These are phyloP conservation scores for Salpingus planirostris DNA, from an alignment of 2,888 invertebrate genomes.

Conservation along the genomic window DNA sequence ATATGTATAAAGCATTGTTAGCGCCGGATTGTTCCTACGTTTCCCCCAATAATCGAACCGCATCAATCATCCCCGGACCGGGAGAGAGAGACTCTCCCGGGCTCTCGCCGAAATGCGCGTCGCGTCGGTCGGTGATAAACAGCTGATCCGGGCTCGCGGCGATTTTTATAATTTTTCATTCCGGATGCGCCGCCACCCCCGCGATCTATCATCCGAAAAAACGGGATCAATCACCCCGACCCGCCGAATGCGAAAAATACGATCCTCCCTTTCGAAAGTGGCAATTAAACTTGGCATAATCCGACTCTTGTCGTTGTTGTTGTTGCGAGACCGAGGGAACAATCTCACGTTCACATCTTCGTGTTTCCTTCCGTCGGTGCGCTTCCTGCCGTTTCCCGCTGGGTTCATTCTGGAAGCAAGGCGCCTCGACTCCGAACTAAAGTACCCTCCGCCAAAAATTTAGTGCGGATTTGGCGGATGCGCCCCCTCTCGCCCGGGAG, in stretches of 20 bases:
- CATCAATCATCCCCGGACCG: conserved; percentile 33
- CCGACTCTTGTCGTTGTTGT: too few species aligned
- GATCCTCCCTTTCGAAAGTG: too few species aligned
- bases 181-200: conserved; percentile 2
- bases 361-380: conserved; percentile 28
- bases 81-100: not conserved
- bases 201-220: not conserved
- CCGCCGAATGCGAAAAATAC: too few species aligned
- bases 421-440: too few species aligned
- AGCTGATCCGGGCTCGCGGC: conserved; percentile 3
- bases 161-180: conserved; percentile 10
- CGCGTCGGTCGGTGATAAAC: conserved; percentile 1
- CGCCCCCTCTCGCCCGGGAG: too few species aligned
- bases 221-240: too few species aligned
- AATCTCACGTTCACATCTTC: conserved; percentile 28
- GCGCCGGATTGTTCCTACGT: conserved; percentile 19
- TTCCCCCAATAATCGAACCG: conserved; percentile 25
- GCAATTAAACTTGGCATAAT: too few species aligned
- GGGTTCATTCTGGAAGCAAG: too few species aligned
- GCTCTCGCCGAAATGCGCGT: not conserved
- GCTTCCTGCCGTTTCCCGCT: too few species aligned
- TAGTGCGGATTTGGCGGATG: too few species aligned
- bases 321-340: too few species aligned
- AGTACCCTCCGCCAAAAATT: too few species aligned
- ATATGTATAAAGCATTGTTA: conserved; percentile 28